Percentiles rank a stretch among this genome's conserved stretches.
Evolutionary conservation across 1,140 invertebrate species (phyloP).

Genomic region (Drosophila elegans): DNA sequence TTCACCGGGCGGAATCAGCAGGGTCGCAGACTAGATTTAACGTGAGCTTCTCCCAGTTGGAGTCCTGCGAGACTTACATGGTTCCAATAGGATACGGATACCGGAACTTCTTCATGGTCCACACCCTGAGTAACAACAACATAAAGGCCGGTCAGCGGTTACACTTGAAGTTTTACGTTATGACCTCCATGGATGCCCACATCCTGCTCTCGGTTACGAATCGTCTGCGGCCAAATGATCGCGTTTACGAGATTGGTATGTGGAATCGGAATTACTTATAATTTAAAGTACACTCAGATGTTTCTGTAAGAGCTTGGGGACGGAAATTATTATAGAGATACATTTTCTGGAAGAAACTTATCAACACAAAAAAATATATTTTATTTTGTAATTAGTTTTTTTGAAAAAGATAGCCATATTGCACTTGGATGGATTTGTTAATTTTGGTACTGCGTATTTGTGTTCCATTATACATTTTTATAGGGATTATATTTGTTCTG

Average conservation of each 20-base stretch:
- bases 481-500: no score
- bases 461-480: no score
- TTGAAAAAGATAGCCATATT: no score
- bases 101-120: slow-evolving; percentile 64
- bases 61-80: slow-evolving; percentile 60
- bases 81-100: slow-evolving; percentile 67
- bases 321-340: no score
- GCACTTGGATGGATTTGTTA: no score
- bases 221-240: slow-evolving; percentile 48
- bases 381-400: no score
- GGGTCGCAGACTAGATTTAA: slow-evolving; percentile 55
- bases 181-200: slow-evolving; percentile 79
- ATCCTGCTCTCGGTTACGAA: slow-evolving; percentile 72
- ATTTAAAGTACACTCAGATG: no score
- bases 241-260: slow-evolving; percentile 79
- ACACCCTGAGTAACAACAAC: slow-evolving; percentile 67
- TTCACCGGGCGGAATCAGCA: slow-evolving; percentile 15
- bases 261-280: no score
- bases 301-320: no score
- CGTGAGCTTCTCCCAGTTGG: slow-evolving; percentile 66
- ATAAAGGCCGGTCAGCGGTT: slow-evolving; percentile 50
- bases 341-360: no score
- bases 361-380: no score
- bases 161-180: slow-evolving; percentile 81
- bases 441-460: no score